Conservation (phyloP, 2,113 vertebrate genomes). For the Columba janthina region DNA sequence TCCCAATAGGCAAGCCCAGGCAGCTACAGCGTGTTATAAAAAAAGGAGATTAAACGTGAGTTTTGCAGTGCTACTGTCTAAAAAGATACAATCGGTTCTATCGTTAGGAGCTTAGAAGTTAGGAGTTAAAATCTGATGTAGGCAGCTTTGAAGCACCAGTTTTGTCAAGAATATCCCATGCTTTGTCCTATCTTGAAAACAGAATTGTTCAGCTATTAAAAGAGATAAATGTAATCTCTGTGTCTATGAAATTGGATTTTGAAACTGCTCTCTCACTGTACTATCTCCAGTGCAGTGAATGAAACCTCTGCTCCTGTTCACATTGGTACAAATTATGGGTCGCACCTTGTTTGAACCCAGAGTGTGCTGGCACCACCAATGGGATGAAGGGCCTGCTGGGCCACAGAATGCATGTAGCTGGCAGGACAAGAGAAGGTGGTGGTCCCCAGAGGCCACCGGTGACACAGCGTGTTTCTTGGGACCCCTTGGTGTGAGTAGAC, state of each 20-base stretch:
- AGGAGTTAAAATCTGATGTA: conserved; percentile 34
- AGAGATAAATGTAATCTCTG: conserved; percentile 60
- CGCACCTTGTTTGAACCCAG: conserved; percentile 1
- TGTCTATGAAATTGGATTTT: conserved; percentile 62
- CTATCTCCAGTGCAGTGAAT: neutral
- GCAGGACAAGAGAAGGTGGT: neutral
- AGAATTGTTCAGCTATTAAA: conserved; percentile 56
- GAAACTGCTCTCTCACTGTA: conserved; percentile 27
- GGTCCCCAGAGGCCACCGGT: accelerated
- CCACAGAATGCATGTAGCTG: accelerated
- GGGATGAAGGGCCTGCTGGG: neutral
- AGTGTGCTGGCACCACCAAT: accelerated
- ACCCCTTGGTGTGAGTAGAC: accelerated
- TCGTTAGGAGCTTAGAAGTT: conserved; percentile 32
- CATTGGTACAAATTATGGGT: neutral
- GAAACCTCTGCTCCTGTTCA: neutral
- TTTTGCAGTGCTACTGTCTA: conserved; percentile 44
- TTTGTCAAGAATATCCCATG: conserved; percentile 47
- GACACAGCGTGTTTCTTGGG: accelerated
- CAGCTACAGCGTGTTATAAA: conserved; percentile 14
- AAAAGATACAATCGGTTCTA: conserved; percentile 23
- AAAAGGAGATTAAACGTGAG: conserved; percentile 40
- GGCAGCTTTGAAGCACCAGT: conserved; percentile 36
- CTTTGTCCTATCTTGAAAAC: conserved; percentile 61
- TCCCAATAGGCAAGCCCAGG: conserved; percentile 58